Conservation (phyloP, 2,888 invertebrate species). For the Noctua fimbriata region DNA sequence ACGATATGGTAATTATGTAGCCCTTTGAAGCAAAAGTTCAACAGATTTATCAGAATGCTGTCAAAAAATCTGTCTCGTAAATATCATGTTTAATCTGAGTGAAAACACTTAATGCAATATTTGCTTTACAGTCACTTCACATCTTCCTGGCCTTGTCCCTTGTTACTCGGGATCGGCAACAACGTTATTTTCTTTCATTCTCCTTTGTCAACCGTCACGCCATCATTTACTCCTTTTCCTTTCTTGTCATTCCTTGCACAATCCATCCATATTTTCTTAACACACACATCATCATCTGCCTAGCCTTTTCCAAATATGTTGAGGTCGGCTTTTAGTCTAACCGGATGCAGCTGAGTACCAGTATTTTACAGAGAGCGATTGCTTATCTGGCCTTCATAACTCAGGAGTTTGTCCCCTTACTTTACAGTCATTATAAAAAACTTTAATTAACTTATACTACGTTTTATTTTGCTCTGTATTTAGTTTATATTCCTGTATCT, state of each 20-base stretch:
- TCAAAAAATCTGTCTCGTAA: conserved; percentile 8
- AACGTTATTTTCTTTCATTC: background rate
- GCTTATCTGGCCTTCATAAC: no score
- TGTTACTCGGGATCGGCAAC: background rate
- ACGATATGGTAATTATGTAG: conserved; percentile 20
- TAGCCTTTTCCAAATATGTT: no score
- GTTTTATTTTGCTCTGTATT: background rate
- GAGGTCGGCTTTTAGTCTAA: no score
- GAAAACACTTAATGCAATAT: background rate
- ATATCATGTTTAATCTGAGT: background rate
- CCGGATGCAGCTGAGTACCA: no score
- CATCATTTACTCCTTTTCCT: background rate
- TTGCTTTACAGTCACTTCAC: background rate
- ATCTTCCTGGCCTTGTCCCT: background rate
- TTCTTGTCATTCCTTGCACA: background rate
- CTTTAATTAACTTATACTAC: background rate
- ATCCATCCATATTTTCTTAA: background rate
- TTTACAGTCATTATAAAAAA: background rate
- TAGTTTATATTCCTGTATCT: background rate
- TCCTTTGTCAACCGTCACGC: background rate
- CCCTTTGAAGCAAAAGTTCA: background rate
- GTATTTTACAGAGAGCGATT: no score
- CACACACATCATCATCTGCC: no score
- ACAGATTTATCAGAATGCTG: background rate
- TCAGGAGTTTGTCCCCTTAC: no score